Base-by-base conservation (phyloP, 2,113 vertebrate species). In the Oreochromis spilurus region DNA sequence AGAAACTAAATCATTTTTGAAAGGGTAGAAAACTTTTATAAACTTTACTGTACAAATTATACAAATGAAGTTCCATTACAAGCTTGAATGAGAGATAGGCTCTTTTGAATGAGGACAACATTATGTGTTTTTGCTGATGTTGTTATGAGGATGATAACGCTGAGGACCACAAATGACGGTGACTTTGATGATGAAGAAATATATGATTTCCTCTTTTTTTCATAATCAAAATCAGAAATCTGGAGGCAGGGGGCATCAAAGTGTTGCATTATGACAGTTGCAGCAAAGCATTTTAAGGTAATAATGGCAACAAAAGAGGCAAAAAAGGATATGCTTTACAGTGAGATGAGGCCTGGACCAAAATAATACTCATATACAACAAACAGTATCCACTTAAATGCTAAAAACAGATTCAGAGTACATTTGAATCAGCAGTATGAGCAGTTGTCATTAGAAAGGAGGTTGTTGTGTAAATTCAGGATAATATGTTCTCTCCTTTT, bases 41-140 rank as follows among this genome's bases (percentile, higher is more conserved):
- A 99, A 99, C 97, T 96, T 97, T 95, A 96, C 97, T 99, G 97
- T 98, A 98, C 98, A 99, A 97, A 98, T 97, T 95, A 96, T 98
- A 98, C 97, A 98, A 92, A 89, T 58, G 94, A 94, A 95, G 93
- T 95, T 96, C 94, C 91, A 81, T 92, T 94, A 80, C 91, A 93
- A 94, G 90, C 95, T 94, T 90, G 88, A 95, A 95, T 95, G 93
- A 88, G 75, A 78, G 88, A 94, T 87, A 84, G 88, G 89, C 88
- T 95, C 89, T 89, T 93, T 93, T 87, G 75, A 84, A 78, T 77
- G 50, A 81, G 54, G 90, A 89, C 89, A 79, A 89, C 87, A 54
- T 87, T 58, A 24, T 65, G 67, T 34, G 34, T 34, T 77, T 75
- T 75, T 24, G 81, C 11, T 84, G 82, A 82, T 84, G 34, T 60